Base-by-base conservation (phyloP, 2,888 invertebrate genomes). In the Rhagium mordax region DNA sequence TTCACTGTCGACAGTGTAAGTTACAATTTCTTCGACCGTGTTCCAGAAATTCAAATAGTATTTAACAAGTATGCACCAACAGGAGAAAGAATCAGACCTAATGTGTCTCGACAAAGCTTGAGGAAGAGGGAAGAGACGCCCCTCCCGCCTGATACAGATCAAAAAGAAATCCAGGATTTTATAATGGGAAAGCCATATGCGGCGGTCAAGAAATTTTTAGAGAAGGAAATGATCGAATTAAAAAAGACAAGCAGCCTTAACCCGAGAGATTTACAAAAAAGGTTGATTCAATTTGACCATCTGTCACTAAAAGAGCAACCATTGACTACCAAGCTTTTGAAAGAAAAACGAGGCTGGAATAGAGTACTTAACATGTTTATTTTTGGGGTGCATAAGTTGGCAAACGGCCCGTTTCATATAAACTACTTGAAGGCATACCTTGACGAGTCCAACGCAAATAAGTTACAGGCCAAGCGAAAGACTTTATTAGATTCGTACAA, bases 281-380 rank as follows among this genome's bases (percentile, higher is more conserved):
- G 69, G 59, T 47, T 76, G 0, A 59, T 60, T 15, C 66, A 64
- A 18, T 76, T 41, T 24, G 62, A 76, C 29, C 57, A n/a, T 20
- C 15, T 72, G 13, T 1, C 2, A 29, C 13, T 24, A 5, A 27
- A 8, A 20, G 71, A 53, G 27, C 67, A 7, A 41, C 33, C 49
- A 0, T 24, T 70, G 6, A 60, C 70, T 4, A 20, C 62, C 8
- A 72, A 59, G 16, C 7, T 65, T 7, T 61, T 62, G 20, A 73
- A 60, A 15, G 79, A 75, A 55, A 74, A 64, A 27, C 51, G 73
- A 18, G 65, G 47, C 13, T 74, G 74, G 73, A 81, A 72, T 57
- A 76, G 77, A 41, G 70, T 66, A 18, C 55, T 82, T 3, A 84
- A 84, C 64, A 84, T 82, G 82, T 72, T 76, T 21, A 48, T 84